Conservation (phyloP, 2,113 vertebrate genomes). For the rat (Rattus norvegicus) region GRCr8 NC_086033.1:13177001-13177500, state of each 20-base stretch:
- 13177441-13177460: too few relatives aligned
- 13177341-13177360: constrained; percentile 74
- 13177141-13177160: constrained; percentile 75
- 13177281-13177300: constrained; percentile 69
- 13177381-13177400: constrained; percentile 60
- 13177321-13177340: constrained; percentile 72
- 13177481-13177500: too few relatives aligned
- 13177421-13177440: too few relatives aligned
- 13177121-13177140: constrained; percentile 71
- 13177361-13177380: constrained; percentile 70
- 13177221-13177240: constrained; percentile 81
- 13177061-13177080: neutral
- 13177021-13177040: neutral
- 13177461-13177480: too few relatives aligned
- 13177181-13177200: constrained; percentile 74
- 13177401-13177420: too few relatives aligned
- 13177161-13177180: constrained; percentile 81
- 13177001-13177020: constrained; percentile 16
- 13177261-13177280: constrained; percentile 80
- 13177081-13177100: neutral
- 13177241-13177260: constrained; percentile 80
- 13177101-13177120: constrained; percentile 10
- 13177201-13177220: constrained; percentile 78
- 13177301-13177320: constrained; percentile 76
- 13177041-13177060: neutral